These are phyloP conservation scores for Eidolon helvum DNA, from an alignment of 2,113 vertebrate species.

Conservation along the genomic window DNA sequence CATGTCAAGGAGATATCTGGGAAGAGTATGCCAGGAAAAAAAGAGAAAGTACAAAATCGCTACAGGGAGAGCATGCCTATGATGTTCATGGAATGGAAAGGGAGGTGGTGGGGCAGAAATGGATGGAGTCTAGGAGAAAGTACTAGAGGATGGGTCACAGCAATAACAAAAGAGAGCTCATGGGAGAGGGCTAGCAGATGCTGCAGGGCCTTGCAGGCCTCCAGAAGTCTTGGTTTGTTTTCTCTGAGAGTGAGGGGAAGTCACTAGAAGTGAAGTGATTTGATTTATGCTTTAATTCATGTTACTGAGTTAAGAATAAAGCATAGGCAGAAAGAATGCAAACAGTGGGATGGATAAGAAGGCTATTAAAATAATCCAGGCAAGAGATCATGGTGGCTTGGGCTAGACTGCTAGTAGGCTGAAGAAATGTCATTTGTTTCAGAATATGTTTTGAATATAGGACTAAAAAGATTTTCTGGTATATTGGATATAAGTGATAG, in stretches of 20 bases:
- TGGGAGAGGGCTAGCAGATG: neutral
- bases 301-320: neutral
- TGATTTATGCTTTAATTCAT: neutral
- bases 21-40: neutral
- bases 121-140: neutral
- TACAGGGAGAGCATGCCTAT: neutral
- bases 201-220: neutral
- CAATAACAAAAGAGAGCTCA: neutral
- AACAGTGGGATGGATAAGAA: neutral
- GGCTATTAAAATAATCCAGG: neutral
- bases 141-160: neutral
- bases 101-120: neutral
- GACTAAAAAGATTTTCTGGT: neutral
- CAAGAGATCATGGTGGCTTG: neutral
- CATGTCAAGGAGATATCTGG: too few species aligned
- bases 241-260: neutral
- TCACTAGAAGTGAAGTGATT: neutral
- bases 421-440: neutral
- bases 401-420: neutral
- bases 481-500: neutral
- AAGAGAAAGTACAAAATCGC: neutral
- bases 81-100: neutral
- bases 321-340: neutral
- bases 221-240: neutral
- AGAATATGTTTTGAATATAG: neutral